Conservation (phyloP, 2,797 vertebrate species). For the Gymnopithys bicolor region DNA sequence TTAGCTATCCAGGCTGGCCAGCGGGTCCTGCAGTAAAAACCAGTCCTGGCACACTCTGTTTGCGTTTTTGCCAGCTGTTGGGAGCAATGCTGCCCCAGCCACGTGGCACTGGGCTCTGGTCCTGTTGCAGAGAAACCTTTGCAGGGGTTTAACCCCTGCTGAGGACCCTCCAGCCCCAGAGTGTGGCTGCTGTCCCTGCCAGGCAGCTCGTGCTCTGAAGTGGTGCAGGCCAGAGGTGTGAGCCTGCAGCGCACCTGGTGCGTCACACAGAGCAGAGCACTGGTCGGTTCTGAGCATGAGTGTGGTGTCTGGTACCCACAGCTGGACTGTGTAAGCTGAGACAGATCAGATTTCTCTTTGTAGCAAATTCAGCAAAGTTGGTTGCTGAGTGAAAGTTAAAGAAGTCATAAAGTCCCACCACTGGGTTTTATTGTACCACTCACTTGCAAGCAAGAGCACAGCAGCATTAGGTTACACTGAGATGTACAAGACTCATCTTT, state of each 20-base stretch:
- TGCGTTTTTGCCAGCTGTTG: neutral
- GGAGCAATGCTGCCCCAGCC: neutral
- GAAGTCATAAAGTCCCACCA: neutral
- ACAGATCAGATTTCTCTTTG: neutral
- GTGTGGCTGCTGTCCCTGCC: neutral
- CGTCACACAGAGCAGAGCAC: neutral
- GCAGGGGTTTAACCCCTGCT: neutral
- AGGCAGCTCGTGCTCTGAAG: neutral
- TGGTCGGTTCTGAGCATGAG: neutral
- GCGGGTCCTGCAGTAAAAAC: neutral
- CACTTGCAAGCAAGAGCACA: neutral
- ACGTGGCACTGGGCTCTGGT: slow-evolving; percentile 30
- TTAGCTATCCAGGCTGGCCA: slow-evolving; percentile 27
- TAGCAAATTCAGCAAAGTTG: slow-evolving; percentile 17
- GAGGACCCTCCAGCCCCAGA: neutral
- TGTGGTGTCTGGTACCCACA: neutral
- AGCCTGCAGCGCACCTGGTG: neutral
- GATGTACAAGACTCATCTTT: neutral
- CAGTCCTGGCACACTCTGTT: slow-evolving; percentile 34
- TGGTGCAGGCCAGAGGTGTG: neutral
- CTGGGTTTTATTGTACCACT: neutral
- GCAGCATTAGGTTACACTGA: neutral
- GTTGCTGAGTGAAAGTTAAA: slow-evolving; percentile 1
- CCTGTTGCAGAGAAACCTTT: neutral
- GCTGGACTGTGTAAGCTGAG: neutral